Evolutionary conservation across 2,113 vertebrate genomes (phyloP).

Genomic region (Poeciliopsis prolifica): DNA sequence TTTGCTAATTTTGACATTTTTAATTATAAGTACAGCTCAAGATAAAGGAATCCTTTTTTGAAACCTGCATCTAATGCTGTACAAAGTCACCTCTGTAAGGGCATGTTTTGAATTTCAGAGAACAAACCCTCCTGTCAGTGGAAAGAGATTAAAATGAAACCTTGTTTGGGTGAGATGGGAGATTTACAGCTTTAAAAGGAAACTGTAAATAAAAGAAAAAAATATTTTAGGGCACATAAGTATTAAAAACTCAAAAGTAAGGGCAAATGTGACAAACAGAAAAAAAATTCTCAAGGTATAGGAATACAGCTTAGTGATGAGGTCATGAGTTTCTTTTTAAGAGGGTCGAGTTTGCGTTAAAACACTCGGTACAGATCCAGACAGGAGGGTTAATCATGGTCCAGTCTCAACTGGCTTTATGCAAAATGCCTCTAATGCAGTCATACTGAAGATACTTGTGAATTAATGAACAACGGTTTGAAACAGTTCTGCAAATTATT

Average conservation of each 20-base stretch:
- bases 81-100: not conserved
- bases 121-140: constrained; percentile 20
- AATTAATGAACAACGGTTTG: not conserved
- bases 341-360: not conserved
- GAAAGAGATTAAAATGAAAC: constrained; percentile 23
- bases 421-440: not conserved
- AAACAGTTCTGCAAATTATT: not conserved
- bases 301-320: not conserved
- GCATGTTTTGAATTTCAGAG: constrained; percentile 14
- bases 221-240: not conserved
- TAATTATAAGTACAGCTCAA: not conserved
- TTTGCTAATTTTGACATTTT: not conserved
- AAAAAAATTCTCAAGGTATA: not conserved
- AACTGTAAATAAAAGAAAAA: not conserved
- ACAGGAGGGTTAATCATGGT: not conserved
- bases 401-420: not conserved
- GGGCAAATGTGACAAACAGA: too few relatives aligned
- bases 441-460: not conserved
- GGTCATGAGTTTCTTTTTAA: not conserved
- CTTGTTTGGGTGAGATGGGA: constrained; percentile 39
- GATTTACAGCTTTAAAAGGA: constrained; percentile 37
- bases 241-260: too few relatives aligned
- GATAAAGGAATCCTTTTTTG: not conserved
- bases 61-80: not conserved
- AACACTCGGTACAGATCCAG: not conserved